Base-by-base conservation (phyloP, 2,113 vertebrate genomes). In the Pagrus major region DNA sequence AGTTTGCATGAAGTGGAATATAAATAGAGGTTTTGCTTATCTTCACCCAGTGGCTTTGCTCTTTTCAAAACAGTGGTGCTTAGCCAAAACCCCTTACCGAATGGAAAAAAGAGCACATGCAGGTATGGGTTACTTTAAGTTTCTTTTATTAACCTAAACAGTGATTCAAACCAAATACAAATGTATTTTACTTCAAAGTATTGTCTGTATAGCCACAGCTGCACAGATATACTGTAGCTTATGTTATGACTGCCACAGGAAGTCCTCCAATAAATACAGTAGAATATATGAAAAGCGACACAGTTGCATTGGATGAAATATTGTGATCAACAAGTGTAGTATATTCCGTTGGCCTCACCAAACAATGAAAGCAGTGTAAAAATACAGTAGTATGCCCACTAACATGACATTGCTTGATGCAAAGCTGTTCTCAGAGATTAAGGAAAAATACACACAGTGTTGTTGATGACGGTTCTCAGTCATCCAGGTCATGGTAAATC, bases 221-320 rank as follows among this genome's bases (percentile, higher is more conserved):
- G 12, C 44, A 72, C n/a, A 42, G 31, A 56, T n/a, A 59, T 55
- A 60, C 21, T 46, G 18, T 29, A 49, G 47, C 33, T 74, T 75
- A 31, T 58, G 51, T 37, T 51, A 49, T 69, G n/a, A 70, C 29
- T 44, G 25, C 25, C 31, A 21, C 52, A 60, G 3, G n/a, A 54
- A 9, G 8, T 33, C 33, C 27, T 37, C 16, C 12, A 44, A 41
- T 63, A 15, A 60, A 9, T 37, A 11, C 12, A 52, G 60, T 4
- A 52, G 6, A 52, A 58, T n/a, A 42, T 37, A 7, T 42, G 39
- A 69, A 64, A 61, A 27, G 56, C 5, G 20, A 20, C 23, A 4
- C n/a, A 12, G 21, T 39, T 14, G 2, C 61, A 73, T 2, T 20
- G 11, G 29, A 35, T 64, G 76, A 80, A 14, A 68, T 75, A 25